phyloP scores from a whole-genome alignment of 2,888 invertebrate species.

The Drosophila atroscutellata region DNA sequence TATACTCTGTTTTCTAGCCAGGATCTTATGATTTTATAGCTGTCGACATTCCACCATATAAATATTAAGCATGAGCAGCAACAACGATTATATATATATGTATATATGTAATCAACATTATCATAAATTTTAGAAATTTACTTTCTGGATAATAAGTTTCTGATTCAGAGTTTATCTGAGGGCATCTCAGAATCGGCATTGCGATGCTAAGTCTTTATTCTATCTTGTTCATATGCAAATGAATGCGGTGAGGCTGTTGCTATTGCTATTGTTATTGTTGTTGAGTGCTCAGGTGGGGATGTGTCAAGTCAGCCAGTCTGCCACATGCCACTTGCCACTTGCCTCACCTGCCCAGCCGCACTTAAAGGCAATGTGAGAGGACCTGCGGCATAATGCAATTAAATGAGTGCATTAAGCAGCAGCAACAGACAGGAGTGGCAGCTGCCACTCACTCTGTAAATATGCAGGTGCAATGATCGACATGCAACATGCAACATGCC shows the following conservation, averaged over 20 bases:
- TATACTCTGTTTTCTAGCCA: not conserved
- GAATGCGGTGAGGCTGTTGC: slow-evolving; percentile 57
- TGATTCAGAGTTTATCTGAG: not conserved
- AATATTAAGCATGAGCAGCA: not conserved
- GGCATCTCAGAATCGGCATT: not conserved
- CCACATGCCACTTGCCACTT: slow-evolving; percentile 21
- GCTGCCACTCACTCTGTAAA: not conserved
- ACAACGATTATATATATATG: not conserved
- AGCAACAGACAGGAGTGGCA: slow-evolving; percentile 10
- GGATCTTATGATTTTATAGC: not conserved
- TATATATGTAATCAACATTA: no score
- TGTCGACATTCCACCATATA: not conserved
- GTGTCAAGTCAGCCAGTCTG: slow-evolving; percentile 17
- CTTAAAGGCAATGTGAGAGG: slow-evolving; percentile 59
- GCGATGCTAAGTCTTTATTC: not conserved
- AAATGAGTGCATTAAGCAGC: slow-evolving; percentile 76
- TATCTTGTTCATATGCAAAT: slow-evolving; percentile 72
- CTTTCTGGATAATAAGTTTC: not conserved
- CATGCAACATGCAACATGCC: slow-evolving; percentile 16
- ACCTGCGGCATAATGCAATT: slow-evolving; percentile 80
- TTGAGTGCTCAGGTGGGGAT: slow-evolving; percentile 45
- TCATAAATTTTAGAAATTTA: no score
- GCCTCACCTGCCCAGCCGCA: slow-evolving; percentile 40
- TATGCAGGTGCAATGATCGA: slow-evolving; percentile 63
- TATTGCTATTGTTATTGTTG: slow-evolving; percentile 30